These are phyloP conservation scores for Rotaria socialis DNA, from an alignment of 2,888 invertebrate species.

Conservation along the genomic window DNA sequence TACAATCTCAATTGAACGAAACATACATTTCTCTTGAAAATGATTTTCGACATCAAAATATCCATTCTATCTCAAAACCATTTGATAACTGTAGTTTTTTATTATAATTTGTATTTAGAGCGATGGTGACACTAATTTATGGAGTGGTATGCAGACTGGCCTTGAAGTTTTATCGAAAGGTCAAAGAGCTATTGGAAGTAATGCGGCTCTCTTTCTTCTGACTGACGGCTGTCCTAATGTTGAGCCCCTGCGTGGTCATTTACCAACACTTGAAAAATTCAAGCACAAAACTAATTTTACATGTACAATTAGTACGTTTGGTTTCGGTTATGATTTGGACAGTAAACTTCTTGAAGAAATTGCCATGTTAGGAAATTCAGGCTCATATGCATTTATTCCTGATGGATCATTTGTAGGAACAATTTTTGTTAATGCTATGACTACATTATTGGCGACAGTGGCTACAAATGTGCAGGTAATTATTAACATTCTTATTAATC, in stretches of 20 bases:
- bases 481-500: too few relatives aligned
- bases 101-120: neutral
- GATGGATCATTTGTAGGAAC: conserved; percentile 45
- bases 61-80: too few relatives aligned
- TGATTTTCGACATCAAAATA: too few relatives aligned
- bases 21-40: too few relatives aligned
- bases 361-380: conserved; percentile 7
- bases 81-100: too few relatives aligned
- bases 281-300: neutral
- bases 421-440: conserved; percentile 42
- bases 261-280: neutral
- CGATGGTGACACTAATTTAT: conserved; percentile 5
- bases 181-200: neutral
- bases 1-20: too few relatives aligned
- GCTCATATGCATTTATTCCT: conserved; percentile 45
- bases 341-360: conserved; percentile 28
- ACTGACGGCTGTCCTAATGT: conserved; percentile 6
- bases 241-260: conserved; percentile 5
- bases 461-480: conserved; percentile 36
- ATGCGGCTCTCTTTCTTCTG: neutral
- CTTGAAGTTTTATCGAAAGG: neutral
- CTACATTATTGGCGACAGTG: conserved; percentile 30
- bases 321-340: conserved; percentile 6
- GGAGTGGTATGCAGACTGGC: neutral
- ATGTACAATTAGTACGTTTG: neutral